Conservation (phyloP, 1,140 invertebrate genomes). For the Hydropsyche tenuis region DNA sequence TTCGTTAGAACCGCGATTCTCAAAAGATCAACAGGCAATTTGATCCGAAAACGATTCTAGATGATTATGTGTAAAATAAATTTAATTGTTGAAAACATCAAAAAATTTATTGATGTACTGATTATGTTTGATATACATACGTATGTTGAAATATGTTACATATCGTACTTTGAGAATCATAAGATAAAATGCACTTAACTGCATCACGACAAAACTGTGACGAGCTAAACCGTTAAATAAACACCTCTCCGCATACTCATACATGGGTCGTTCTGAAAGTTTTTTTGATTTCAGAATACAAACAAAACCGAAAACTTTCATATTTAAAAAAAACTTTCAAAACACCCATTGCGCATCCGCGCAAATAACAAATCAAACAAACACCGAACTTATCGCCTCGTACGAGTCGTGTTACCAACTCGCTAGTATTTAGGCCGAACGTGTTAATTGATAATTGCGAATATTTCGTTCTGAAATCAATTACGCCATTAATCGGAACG, state of each 20-base stretch:
- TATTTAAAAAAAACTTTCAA: background rate
- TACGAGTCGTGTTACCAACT: no score
- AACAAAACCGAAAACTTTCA: background rate
- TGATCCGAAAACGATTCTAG: no score
- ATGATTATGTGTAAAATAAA: no score
- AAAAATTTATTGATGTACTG: no score
- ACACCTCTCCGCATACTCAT: background rate
- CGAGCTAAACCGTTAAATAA: slow-evolving; percentile 24
- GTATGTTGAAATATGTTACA: background rate
- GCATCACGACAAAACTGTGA: slow-evolving; percentile 25
- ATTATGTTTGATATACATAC: no score
- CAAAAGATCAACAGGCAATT: no score
- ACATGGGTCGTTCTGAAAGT: background rate
- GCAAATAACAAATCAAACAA: background rate
- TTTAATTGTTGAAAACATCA: no score
- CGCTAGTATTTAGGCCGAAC: background rate
- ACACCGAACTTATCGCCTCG: background rate
- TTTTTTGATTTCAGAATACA: background rate
- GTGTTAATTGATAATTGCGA: slow-evolving; percentile 2
- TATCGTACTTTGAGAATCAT: background rate
- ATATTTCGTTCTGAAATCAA: slow-evolving; percentile 1
- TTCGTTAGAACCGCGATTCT: no score
- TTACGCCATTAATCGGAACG: background rate
- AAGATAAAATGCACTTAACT: slow-evolving; percentile 18
- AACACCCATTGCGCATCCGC: no score